Percentiles rank a stretch among this genome's conserved stretches.
Evolutionary conservation across 1,140 invertebrate genomes (phyloP).

Genomic region (Bombus confusus): DNA sequence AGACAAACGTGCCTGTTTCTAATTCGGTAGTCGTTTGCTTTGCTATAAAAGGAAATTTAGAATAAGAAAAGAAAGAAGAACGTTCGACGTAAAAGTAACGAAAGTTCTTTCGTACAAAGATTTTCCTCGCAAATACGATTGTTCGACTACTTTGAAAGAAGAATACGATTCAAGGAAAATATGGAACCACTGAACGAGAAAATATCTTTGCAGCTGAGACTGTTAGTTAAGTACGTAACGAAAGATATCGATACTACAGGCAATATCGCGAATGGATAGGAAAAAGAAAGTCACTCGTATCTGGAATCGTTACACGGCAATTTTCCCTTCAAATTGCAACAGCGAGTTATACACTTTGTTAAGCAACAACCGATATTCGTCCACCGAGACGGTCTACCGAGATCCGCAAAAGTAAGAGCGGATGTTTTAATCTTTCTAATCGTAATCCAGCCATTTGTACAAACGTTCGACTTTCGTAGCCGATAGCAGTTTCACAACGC

Average conservation of each 20-base stretch:
- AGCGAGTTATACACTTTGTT: neutral
- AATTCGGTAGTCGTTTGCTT: too few relatives aligned
- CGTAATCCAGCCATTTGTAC: constrained; percentile 36
- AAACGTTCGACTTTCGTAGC: constrained; percentile 35
- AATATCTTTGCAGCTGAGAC: neutral
- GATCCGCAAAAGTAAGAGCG: neutral
- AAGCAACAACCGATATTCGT: neutral
- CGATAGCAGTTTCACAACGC: constrained; percentile 24
- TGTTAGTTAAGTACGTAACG: neutral
- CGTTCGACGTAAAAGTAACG: too few relatives aligned
- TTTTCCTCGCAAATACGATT: neutral
- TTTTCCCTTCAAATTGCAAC: neutral
- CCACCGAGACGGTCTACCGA: neutral
- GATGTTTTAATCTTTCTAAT: constrained; percentile 3
- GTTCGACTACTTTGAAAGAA: neutral
- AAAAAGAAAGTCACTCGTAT: neutral
- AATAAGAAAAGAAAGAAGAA: too few relatives aligned
- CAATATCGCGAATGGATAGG: neutral
- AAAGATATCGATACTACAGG: neutral
- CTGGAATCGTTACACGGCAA: neutral
- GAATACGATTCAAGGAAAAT: neutral
- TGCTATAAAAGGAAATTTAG: too few relatives aligned
- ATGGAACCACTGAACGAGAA: neutral
- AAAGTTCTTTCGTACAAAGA: too few relatives aligned
- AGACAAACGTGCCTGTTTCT: too few relatives aligned